Conservation (phyloP, 2,888 invertebrate genomes). For the Mamestra brassicae region DNA sequence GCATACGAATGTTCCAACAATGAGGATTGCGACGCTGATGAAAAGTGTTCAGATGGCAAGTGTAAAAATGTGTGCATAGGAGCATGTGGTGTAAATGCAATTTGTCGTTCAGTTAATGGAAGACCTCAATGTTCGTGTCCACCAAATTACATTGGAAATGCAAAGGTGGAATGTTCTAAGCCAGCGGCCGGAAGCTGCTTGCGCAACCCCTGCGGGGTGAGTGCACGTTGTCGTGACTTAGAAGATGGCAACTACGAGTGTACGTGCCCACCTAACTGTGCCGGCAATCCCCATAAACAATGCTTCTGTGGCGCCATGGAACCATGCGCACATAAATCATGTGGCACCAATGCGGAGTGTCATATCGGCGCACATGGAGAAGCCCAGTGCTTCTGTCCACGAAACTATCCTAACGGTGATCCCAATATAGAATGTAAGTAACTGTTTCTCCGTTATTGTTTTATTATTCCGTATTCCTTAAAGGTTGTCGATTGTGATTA, state of each 20-base stretch:
- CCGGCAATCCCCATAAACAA: slow-evolving; percentile 95
- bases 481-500: slow-evolving; percentile 5
- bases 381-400: slow-evolving; percentile 96
- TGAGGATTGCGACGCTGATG: slow-evolving; percentile 94
- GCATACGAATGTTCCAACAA: slow-evolving; percentile 94
- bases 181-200: slow-evolving; percentile 94
- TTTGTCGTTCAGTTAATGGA: slow-evolving; percentile 95
- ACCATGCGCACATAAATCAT: slow-evolving; percentile 95
- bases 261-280: slow-evolving; percentile 94
- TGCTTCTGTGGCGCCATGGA: slow-evolving; percentile 95
- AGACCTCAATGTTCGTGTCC: slow-evolving; percentile 96
- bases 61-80: slow-evolving; percentile 96
- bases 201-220: slow-evolving; percentile 96
- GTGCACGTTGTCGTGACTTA: slow-evolving; percentile 95
- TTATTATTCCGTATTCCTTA: slow-evolving; percentile 20
- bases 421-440: slow-evolving; percentile 96
- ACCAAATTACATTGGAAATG: slow-evolving; percentile 95
- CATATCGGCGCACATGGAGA: slow-evolving; percentile 93
- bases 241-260: slow-evolving; percentile 95
- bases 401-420: slow-evolving; percentile 95
- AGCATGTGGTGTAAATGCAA: slow-evolving; percentile 96
- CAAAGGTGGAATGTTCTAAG: slow-evolving; percentile 94
- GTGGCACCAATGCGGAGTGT: slow-evolving; percentile 96
- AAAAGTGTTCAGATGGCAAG: slow-evolving; percentile 93
- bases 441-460: slow-evolving; percentile 44